phyloP scores from a whole-genome alignment of 1,140 invertebrate species.

The Dinothrombium tinctorium region DNA sequence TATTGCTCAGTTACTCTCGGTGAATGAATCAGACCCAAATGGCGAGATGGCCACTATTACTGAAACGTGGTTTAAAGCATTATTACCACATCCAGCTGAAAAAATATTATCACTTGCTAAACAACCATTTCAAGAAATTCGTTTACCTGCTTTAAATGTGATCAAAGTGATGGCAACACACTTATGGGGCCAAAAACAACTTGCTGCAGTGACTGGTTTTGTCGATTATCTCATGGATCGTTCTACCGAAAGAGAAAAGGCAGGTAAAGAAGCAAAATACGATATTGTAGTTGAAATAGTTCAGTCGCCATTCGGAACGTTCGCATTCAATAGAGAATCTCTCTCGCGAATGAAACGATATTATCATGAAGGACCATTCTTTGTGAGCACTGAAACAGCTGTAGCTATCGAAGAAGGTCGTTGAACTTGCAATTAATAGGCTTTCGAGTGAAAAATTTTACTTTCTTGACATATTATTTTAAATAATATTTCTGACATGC shows the following conservation, averaged over 20 bases:
- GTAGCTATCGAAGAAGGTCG: slow-evolving; percentile 8
- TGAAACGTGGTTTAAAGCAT: slow-evolving; percentile 32
- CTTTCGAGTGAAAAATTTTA: too few species aligned
- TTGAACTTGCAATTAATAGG: too few species aligned
- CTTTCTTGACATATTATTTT: too few species aligned
- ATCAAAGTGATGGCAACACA: slow-evolving; percentile 27
- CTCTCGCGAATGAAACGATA: slow-evolving; percentile 34
- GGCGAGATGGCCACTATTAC: slow-evolving; percentile 25
- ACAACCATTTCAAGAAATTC: slow-evolving; percentile 36
- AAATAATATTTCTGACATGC: too few species aligned
- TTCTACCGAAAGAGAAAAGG: slow-evolving; percentile 36
- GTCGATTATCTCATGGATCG: slow-evolving; percentile 48
- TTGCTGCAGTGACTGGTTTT: slow-evolving; percentile 34
- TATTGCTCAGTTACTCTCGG: background rate
- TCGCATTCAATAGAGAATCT: slow-evolving; percentile 35
- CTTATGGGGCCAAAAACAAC: slow-evolving; percentile 35
- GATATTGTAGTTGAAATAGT: slow-evolving; percentile 37
- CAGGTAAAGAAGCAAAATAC: slow-evolving; percentile 41
- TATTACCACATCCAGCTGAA: too few species aligned
- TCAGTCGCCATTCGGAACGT: slow-evolving; percentile 26
- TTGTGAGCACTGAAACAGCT: slow-evolving; percentile 20
- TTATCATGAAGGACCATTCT: slow-evolving; percentile 43
- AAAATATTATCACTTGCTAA: slow-evolving; percentile 27
- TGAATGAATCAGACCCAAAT: slow-evolving; percentile 1
- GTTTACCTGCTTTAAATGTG: slow-evolving; percentile 27